These are phyloP conservation scores for Rhabdornis inornatus DNA, from an alignment of 2,113 vertebrate species.

Conservation along the genomic window DNA sequence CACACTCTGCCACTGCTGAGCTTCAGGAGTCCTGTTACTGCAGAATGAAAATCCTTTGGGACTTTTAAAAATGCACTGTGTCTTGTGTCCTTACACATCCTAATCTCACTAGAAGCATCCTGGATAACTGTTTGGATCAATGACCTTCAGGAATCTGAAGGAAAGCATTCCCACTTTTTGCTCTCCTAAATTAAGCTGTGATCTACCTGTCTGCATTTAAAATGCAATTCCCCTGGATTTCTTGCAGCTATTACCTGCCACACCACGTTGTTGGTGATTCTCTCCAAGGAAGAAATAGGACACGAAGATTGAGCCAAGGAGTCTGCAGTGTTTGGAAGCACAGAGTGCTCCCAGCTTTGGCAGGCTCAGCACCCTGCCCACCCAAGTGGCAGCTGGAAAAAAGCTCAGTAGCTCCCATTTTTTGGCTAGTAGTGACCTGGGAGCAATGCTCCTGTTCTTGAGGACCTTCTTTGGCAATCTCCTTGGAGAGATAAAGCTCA, in stretches of 20 bases:
- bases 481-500: background rate
- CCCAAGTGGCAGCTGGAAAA: background rate
- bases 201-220: background rate
- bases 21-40: accelerated
- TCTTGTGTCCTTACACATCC: background rate
- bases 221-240: background rate
- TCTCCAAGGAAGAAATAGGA: background rate
- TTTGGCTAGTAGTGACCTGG: background rate
- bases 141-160: background rate
- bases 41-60: background rate
- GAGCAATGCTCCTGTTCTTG: background rate
- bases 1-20: background rate
- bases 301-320: background rate
- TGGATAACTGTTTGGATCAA: background rate
- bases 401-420: background rate
- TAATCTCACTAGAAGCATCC: background rate
- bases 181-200: background rate
- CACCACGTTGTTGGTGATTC: accelerated
- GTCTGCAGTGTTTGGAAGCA: background rate
- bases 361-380: background rate
- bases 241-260: accelerated
- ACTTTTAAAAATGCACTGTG: background rate
- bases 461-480: background rate
- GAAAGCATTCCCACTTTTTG: background rate
- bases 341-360: background rate